A percentile compares a stretch with the other conserved stretches of the same genome.
phyloP scores from a whole-genome alignment of 2,888 invertebrate genomes.

The Coleophora flavipennella region DNA sequence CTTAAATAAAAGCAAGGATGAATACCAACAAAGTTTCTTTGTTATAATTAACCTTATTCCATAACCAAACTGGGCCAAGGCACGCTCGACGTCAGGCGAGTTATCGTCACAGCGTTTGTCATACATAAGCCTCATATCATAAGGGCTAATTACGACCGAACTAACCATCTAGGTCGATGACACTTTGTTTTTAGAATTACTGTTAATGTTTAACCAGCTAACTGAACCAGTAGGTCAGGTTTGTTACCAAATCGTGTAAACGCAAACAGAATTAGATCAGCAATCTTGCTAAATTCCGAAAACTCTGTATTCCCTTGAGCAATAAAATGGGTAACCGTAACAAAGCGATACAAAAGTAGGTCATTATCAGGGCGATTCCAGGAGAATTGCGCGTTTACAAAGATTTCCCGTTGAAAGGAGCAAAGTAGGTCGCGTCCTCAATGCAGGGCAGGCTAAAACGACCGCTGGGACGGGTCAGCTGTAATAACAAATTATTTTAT shows the following conservation, averaged over 20 bases:
- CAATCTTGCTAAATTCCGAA: too few relatives aligned
- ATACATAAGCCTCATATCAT: slow-evolving; percentile 19
- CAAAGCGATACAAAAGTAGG: slow-evolving; percentile 29
- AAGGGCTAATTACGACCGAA: slow-evolving; percentile 40
- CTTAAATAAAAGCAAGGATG: slow-evolving; percentile 13
- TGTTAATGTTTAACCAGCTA: slow-evolving; percentile 30
- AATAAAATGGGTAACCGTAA: neutral
- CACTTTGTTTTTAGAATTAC: slow-evolving; percentile 39
- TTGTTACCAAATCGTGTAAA: too few relatives aligned
- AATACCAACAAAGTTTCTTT: slow-evolving; percentile 11
- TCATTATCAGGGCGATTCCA: slow-evolving; percentile 58
- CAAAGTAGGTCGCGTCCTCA: slow-evolving; percentile 46
- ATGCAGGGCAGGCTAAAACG: slow-evolving; percentile 38
- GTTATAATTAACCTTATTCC: slow-evolving; percentile 30
- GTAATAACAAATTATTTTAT: slow-evolving; percentile 1
- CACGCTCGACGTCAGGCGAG: slow-evolving; percentile 37
- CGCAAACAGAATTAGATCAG: too few relatives aligned
- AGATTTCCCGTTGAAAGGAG: slow-evolving; percentile 39
- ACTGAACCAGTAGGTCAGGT: slow-evolving; percentile 6
- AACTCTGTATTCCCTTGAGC: too few relatives aligned
- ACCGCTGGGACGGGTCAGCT: slow-evolving; percentile 22
- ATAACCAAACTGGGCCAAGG: slow-evolving; percentile 47
- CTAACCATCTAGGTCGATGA: slow-evolving; percentile 55
- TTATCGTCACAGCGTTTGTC: slow-evolving; percentile 30
- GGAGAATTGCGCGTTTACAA: slow-evolving; percentile 41